phyloP scores from a whole-genome alignment of 2,797 vertebrate species.

The Eulemur albifrons region DNA sequence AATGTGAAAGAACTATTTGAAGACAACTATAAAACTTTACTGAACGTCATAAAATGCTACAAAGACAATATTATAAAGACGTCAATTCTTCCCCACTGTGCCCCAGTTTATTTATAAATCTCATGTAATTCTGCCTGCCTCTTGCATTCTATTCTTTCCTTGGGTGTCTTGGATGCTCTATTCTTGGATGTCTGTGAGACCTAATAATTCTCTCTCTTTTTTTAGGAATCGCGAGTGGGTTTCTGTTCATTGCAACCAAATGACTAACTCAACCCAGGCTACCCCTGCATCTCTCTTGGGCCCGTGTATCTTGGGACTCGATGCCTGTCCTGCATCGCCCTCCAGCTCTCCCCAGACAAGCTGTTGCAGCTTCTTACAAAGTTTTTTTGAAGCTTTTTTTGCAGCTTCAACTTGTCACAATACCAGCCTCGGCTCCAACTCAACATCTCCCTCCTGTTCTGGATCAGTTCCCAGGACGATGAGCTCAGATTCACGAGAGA shows the following conservation, averaged over 20 bases:
- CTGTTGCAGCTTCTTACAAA: not conserved
- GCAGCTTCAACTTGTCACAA: not conserved
- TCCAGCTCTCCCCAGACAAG: not conserved
- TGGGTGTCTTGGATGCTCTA: not conserved
- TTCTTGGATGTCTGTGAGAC: not conserved
- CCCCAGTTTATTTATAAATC: conserved; percentile 11
- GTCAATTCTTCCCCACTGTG: not conserved
- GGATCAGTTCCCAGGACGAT: not conserved
- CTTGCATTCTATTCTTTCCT: not conserved
- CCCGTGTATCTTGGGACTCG: accelerated
- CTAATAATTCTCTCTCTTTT: not conserved
- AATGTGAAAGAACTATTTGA: not conserved
- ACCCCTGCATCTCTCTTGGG: not conserved
- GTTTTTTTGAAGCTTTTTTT: not conserved
- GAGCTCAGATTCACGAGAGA: not conserved
- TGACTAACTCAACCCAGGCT: not conserved
- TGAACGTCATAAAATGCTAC: not conserved
- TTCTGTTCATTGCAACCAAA: conserved; percentile 23
- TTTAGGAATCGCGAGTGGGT: not conserved
- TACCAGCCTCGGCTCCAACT: not conserved
- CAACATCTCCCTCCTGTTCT: not conserved
- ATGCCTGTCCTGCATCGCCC: not conserved
- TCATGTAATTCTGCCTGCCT: not conserved
- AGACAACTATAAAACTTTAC: conserved; percentile 20
- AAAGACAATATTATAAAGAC: not conserved